Conservation (phyloP, 2,888 invertebrate genomes). For the Aleiodes leptofemur region DNA sequence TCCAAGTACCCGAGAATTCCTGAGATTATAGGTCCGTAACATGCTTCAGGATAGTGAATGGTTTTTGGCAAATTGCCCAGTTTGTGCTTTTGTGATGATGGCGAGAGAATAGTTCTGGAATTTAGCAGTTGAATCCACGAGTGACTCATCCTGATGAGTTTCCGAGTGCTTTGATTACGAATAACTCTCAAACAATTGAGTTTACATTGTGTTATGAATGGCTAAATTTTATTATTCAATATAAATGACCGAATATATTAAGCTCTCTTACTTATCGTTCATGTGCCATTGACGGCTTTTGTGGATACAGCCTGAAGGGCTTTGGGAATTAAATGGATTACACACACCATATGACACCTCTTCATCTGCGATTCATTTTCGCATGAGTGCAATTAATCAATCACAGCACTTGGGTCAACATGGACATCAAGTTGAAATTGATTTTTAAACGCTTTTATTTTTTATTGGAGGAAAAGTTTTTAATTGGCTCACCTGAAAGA, state of each 20-base stretch:
- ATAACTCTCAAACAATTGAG: conserved; percentile 12
- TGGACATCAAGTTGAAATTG: conserved; percentile 14
- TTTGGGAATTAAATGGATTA: conserved; percentile 16
- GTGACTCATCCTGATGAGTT: neutral
- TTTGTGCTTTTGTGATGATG: conserved; percentile 14
- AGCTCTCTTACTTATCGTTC: conserved; percentile 15
- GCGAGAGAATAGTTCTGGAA: neutral
- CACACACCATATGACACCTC: neutral
- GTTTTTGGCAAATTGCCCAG: conserved; percentile 47
- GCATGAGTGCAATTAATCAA: conserved; percentile 21
- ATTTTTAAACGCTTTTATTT: conserved; percentile 2
- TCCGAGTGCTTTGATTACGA: conserved; percentile 7
- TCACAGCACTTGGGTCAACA: neutral
- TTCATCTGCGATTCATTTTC: neutral
- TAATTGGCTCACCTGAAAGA: conserved; percentile 79
- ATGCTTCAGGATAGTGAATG: neutral
- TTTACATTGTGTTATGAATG: conserved; percentile 12
- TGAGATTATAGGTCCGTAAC: neutral
- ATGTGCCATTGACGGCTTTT: conserved; percentile 13
- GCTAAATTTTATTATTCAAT: conserved; percentile 5
- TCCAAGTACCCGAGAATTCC: conserved; percentile 5
- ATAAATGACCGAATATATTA: conserved; percentile 13
- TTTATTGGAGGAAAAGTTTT: neutral
- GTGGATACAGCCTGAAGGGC: neutral
- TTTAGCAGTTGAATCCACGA: neutral